phyloP scores from a whole-genome alignment of 2,888 invertebrate genomes.

The Embidobia sp. region DNA sequence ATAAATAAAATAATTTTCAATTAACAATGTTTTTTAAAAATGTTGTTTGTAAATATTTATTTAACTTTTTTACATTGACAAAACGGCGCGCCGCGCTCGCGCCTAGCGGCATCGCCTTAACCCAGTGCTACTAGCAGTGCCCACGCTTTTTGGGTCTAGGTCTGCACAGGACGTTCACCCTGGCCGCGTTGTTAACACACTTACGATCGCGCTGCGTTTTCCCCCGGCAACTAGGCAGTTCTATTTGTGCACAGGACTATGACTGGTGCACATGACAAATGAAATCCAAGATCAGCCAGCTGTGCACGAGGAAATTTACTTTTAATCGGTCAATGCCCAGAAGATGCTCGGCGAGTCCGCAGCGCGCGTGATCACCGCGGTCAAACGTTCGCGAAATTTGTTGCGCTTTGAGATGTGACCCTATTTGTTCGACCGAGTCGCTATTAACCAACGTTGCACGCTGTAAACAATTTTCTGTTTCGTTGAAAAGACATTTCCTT shows the following conservation, averaged over 20 bases:
- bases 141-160: slow-evolving; percentile 80
- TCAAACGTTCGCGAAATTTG: slow-evolving; percentile 53
- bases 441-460: slow-evolving; percentile 7
- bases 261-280: slow-evolving; percentile 62
- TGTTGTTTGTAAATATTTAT: too few species aligned
- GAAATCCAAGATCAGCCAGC: slow-evolving; percentile 53
- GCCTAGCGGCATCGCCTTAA: slow-evolving; percentile 75
- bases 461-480: slow-evolving; percentile 43
- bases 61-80: too few species aligned
- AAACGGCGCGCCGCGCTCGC: slow-evolving; percentile 63
- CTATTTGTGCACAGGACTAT: slow-evolving; percentile 64
- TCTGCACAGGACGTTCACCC: slow-evolving; percentile 79
- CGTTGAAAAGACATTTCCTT: slow-evolving; percentile 13
- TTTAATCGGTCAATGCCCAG: slow-evolving; percentile 63
- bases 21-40: too few species aligned
- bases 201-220: slow-evolving; percentile 69
- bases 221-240: slow-evolving; percentile 57
- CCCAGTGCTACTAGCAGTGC: slow-evolving; percentile 76
- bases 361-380: slow-evolving; percentile 31
- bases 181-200: slow-evolving; percentile 75
- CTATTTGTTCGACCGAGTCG: slow-evolving; percentile 32
- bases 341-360: slow-evolving; percentile 29
- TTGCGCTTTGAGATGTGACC: slow-evolving; percentile 45
- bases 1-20: too few species aligned
- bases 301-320: slow-evolving; percentile 62